Conservation (phyloP, 2,888 invertebrate species). For the Tenthredo scrophulariae region DNA sequence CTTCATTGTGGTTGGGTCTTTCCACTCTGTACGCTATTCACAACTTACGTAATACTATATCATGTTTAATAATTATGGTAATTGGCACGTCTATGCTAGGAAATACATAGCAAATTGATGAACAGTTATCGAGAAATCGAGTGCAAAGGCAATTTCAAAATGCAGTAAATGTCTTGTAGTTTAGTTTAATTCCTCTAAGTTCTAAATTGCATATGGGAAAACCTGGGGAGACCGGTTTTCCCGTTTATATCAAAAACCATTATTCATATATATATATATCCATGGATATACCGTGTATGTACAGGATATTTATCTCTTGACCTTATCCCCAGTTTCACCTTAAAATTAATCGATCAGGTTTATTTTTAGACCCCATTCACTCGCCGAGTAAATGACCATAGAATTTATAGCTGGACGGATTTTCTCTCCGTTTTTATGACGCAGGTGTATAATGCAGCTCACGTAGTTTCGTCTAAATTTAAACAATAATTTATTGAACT, state of each 20-base stretch:
- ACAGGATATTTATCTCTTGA: neutral
- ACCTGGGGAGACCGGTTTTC: neutral
- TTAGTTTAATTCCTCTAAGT: neutral
- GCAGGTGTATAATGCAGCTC: neutral
- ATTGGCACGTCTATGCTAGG: neutral
- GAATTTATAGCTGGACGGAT: neutral
- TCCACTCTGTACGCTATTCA: neutral
- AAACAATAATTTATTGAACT: neutral
- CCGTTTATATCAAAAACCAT: neutral
- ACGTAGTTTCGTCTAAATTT: neutral
- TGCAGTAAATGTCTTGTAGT: neutral
- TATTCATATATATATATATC: neutral
- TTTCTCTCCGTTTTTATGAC: neutral
- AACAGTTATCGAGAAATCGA: neutral
- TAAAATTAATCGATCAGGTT: conserved; percentile 1
- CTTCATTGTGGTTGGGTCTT: conserved; percentile 19
- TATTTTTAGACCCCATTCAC: neutral
- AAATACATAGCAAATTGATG: neutral
- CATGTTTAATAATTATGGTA: neutral
- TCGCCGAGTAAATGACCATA: neutral
- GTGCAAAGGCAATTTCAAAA: neutral
- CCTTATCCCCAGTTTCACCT: neutral
- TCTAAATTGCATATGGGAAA: neutral
- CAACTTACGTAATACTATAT: conserved; percentile 13
- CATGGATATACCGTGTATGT: neutral